Conservation (phyloP, 1,140 invertebrate genomes). For the Pemphigus obesinymphae region DNA sequence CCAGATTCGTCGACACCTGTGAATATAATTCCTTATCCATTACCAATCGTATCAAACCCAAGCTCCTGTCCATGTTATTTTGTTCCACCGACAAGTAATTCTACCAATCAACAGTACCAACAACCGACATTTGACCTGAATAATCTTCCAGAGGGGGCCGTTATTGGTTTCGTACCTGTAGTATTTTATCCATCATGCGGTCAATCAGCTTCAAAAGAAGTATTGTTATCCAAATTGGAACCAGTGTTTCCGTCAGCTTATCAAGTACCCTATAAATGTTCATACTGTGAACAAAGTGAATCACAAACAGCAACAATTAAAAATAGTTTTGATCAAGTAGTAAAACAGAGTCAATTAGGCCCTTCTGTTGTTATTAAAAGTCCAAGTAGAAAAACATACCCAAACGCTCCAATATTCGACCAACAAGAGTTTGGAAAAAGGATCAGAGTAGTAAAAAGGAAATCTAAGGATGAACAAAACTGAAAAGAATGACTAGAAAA, state of each 20-base stretch:
- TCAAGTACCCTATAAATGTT: conserved; percentile 51
- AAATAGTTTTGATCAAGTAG: conserved; percentile 18
- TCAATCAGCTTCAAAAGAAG: conserved; percentile 50
- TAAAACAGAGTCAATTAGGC: conserved; percentile 6
- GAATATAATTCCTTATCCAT: conserved; percentile 55
- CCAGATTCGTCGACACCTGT: conserved; percentile 50
- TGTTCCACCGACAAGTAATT: conserved; percentile 51
- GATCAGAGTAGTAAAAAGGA: background rate
- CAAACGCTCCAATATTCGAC: background rate
- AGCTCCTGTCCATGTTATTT: conserved; percentile 56
- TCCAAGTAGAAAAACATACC: conserved; percentile 4
- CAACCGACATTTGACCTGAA: conserved; percentile 7
- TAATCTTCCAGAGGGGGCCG: conserved; percentile 51
- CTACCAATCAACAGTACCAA: conserved; percentile 15
- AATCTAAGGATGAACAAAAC: background rate
- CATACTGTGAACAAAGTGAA: conserved; percentile 29
- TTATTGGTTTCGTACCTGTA: conserved; percentile 58
- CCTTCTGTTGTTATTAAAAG: conserved; percentile 16
- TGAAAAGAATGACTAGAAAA: background rate
- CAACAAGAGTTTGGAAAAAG: conserved; percentile 24
- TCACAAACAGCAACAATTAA: background rate
- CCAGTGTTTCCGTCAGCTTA: conserved; percentile 57
- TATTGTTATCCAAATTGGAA: conserved; percentile 51
- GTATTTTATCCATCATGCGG: conserved; percentile 59
- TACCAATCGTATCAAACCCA: conserved; percentile 53